Evolutionary conservation across 92 coral and sea anemone species (phyloP), one percentile per base, ranked within the genome.

Genomic region (Zoanthus gigantus): DNA sequence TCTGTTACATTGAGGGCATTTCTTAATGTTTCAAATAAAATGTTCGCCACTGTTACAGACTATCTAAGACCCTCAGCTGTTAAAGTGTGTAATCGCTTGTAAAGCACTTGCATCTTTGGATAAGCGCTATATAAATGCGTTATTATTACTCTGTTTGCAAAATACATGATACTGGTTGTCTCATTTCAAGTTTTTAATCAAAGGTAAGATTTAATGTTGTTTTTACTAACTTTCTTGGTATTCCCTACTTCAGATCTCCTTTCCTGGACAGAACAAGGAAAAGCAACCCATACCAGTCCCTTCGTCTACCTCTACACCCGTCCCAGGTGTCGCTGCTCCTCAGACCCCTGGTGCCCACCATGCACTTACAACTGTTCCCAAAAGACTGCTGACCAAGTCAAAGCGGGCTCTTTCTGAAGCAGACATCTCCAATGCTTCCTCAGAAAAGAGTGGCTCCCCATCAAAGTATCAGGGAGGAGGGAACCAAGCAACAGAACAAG

Each of bases 251-350:
- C 74, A 97, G 99, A 89, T 94, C 74, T 77, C 93, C 42, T 97
- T 93, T 66, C 98, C 96, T 53, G 95, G 98, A 11, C 98, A 97
- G 83, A 92, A 92, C 77, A 97, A 95, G 69, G 99, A 97, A 87
- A 97, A 92, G 66, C 81, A 91, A 7, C 18, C 92, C 5, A 44
- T 81, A 13, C 82, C 89, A 14, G 71, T 95, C 76, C 94, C 98
- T 14, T 67, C 90, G 46, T 72, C 97, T 11, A 75, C 90, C 5
- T 76, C 79, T 9, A 82, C 92, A 66, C 85, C 85, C 5, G 87
- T 93, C 10, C 93, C 96, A 1, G 94, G 96, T 44, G 90, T 92
- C 37, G 96, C 96, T 63, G 78, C 96, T 10, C 94, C 96, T 78
- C 98, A 93, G 84, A 71, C 90, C 52, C 50, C 93, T 23, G 82